Conservation (phyloP, 2,888 invertebrate genomes). For the Phalera bucephala region DNA sequence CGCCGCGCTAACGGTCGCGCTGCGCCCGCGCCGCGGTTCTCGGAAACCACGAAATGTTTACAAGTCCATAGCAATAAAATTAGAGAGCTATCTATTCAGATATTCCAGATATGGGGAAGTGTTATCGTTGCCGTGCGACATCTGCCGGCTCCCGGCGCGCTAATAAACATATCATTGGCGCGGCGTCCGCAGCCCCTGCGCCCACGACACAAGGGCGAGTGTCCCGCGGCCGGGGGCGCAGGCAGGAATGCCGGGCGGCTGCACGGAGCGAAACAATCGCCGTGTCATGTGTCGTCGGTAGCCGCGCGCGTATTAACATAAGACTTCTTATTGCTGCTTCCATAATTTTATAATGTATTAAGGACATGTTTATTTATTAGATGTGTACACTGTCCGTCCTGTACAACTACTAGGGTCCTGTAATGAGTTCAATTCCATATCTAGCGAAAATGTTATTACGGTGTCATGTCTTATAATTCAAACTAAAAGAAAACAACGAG, state of each 20-base stretch:
- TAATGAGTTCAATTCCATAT: no score
- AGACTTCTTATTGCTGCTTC: background rate
- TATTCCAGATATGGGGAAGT: constrained; percentile 57
- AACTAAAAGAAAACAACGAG: no score
- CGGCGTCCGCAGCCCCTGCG: background rate
- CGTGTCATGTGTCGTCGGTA: constrained; percentile 6
- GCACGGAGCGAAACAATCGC: background rate
- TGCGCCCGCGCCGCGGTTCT: constrained; percentile 26
- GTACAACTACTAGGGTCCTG: no score
- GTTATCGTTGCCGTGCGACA: constrained; percentile 37
- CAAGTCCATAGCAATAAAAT: constrained; percentile 46
- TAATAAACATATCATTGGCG: constrained; percentile 44
- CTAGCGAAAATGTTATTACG: no score
- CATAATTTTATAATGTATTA: background rate
- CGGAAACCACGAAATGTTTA: constrained; percentile 36
- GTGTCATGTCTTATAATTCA: no score
- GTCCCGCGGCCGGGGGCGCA: background rate
- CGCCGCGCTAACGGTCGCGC: constrained; percentile 24
- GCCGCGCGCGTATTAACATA: constrained; percentile 1
- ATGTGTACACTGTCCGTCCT: no score
- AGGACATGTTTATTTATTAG: no score
- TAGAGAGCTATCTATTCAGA: constrained; percentile 66
- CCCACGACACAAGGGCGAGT: background rate
- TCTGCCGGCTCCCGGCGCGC: constrained; percentile 45
- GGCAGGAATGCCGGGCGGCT: background rate